phyloP scores from a whole-genome alignment of 2,888 invertebrate species.

The Nemoura dubitans region DNA sequence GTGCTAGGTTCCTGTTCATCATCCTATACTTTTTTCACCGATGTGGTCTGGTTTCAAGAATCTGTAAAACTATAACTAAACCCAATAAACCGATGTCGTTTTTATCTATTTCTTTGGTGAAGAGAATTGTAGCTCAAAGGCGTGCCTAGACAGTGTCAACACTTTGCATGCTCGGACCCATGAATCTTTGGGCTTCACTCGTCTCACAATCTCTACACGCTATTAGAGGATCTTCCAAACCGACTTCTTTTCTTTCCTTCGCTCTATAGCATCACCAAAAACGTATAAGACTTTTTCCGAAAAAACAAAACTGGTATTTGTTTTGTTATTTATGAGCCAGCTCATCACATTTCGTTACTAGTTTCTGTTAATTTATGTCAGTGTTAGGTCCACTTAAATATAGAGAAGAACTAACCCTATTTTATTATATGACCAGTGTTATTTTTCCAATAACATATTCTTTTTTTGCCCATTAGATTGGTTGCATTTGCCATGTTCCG shows the following conservation, averaged over 20 bases:
- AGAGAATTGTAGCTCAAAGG: constrained; percentile 25
- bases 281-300: background rate
- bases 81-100: constrained; percentile 39
- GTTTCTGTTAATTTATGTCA: constrained; percentile 47
- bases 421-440: constrained; percentile 44
- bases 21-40: background rate
- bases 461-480: constrained; percentile 14
- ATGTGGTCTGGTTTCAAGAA: constrained; percentile 9
- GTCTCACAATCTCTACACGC: background rate
- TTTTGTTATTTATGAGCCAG: constrained; percentile 44
- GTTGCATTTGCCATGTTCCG: background rate
- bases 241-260: background rate
- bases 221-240: background rate
- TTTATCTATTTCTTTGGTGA: constrained; percentile 34
- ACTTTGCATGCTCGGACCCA: constrained; percentile 39
- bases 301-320: constrained; percentile 43
- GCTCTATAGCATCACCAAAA: background rate
- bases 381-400: constrained; percentile 44
- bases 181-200: constrained; percentile 32
- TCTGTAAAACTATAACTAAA: constrained; percentile 44
- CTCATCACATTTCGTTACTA: constrained; percentile 44
- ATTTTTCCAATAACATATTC: constrained; percentile 41
- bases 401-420: constrained; percentile 32
- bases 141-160: constrained; percentile 44
- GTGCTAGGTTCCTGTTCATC: background rate